Percentiles rank a stretch among this genome's conserved stretches.
These are phyloP conservation scores for Dyspetes luteomarginatus DNA, from an alignment of 2,888 invertebrate species.

Conservation along the genomic window DNA sequence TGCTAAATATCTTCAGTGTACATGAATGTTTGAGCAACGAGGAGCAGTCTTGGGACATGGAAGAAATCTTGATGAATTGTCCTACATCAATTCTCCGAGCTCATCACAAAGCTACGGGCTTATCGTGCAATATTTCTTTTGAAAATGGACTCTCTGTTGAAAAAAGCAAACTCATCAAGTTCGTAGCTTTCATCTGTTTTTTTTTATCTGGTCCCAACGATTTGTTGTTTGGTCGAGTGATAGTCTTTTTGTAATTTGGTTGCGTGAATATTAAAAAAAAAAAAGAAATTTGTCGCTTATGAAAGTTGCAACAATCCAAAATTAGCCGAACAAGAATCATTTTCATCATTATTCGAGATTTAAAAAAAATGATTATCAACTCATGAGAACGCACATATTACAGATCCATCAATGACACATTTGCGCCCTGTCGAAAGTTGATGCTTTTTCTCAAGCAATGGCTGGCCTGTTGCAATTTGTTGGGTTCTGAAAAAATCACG, in stretches of 20 bases:
- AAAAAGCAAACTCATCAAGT: constrained; percentile 85
- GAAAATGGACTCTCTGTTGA: constrained; percentile 86
- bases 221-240: no score
- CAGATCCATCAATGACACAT: constrained; percentile 81
- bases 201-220: no score
- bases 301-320: no score
- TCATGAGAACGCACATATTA: no score
- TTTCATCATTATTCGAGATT: no score
- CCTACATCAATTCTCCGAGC: constrained; percentile 87
- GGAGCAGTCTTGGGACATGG: constrained; percentile 75
- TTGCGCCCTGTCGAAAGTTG: constrained; percentile 84
- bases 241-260: no score
- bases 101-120: constrained; percentile 82
- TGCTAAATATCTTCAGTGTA: constrained; percentile 17
- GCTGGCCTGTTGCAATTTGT: constrained; percentile 82
- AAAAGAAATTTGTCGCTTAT: no score
- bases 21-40: constrained; percentile 60
- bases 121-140: constrained; percentile 87
- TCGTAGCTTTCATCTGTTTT: constrained; percentile 57
- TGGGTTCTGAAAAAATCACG: constrained; percentile 76
- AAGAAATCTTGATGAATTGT: constrained; percentile 82
- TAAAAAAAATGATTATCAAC: no score
- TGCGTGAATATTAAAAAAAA: no score
- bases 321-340: no score
- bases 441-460: constrained; percentile 86